These are phyloP conservation scores for Aphelenchoides fujianensis DNA, from an alignment of 1,140 invertebrate genomes.

Conservation along the genomic window DNA sequence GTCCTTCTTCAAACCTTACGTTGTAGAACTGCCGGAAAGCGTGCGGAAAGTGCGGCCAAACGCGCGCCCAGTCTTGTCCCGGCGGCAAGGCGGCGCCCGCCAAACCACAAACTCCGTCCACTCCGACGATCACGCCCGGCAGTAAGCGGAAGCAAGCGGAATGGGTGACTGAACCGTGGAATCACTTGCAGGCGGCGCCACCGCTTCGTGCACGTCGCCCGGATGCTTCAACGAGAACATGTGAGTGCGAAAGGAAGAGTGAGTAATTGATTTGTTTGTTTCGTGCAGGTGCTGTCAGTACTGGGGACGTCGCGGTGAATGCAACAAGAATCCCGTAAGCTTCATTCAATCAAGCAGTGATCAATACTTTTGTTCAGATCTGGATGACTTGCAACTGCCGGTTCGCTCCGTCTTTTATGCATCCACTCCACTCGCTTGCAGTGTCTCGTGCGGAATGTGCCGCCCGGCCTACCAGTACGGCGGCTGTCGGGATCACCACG, in stretches of 20 bases:
- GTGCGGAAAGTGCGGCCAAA: conserved; percentile 17
- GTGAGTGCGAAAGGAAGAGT: not conserved
- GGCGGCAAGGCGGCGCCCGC: not conserved
- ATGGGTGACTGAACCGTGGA: too few relatives aligned
- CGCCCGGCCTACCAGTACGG: not conserved
- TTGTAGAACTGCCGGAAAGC: conserved; percentile 36
- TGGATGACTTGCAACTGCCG: conserved; percentile 50
- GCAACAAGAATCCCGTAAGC: conserved; percentile 36
- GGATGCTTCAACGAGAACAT: conserved; percentile 53
- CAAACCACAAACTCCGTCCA: not conserved
- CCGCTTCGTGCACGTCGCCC: conserved; percentile 22
- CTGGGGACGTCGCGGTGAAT: conserved; percentile 46
- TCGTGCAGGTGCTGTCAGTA: conserved; percentile 25
- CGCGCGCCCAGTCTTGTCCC: conserved; percentile 3
- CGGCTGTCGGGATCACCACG: conserved; percentile 46
- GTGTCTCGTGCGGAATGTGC: conserved; percentile 39
- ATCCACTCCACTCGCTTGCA: too few relatives aligned
- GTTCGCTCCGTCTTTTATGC: too few relatives aligned
- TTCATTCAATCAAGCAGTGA: too few relatives aligned
- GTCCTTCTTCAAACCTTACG: too few relatives aligned
- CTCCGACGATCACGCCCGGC: conserved; percentile 11
- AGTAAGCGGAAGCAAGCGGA: too few relatives aligned
- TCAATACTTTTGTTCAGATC: too few relatives aligned
- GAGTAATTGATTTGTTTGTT: not conserved
- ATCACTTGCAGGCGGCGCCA: not conserved